These are phyloP conservation scores for Sycophila texana DNA, from an alignment of 2,888 invertebrate genomes.

Conservation along the genomic window DNA sequence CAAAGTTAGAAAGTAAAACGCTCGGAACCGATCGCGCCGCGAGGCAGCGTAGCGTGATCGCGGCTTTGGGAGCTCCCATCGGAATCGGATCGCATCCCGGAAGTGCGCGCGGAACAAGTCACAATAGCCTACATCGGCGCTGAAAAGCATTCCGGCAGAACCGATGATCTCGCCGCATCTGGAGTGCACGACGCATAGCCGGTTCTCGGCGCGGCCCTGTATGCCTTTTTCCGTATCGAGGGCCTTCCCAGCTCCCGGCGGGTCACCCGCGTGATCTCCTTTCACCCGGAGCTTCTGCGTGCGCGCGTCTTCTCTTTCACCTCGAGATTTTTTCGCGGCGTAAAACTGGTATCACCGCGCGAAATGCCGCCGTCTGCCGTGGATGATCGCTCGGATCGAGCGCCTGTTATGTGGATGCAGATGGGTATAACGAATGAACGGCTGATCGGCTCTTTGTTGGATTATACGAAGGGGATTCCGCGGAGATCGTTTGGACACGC, in stretches of 20 bases:
- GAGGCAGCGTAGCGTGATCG: too few relatives aligned
- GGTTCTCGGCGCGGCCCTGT: not conserved
- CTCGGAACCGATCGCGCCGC: too few relatives aligned
- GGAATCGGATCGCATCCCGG: not conserved
- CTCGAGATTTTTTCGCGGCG: not conserved
- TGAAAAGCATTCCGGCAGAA: conserved; percentile 3
- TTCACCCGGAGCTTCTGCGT: conserved; percentile 48
- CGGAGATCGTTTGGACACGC: too few relatives aligned
- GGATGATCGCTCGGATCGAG: too few relatives aligned
- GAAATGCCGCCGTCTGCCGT: too few relatives aligned
- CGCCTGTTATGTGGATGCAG: too few relatives aligned
- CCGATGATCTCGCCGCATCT: conserved; percentile 8
- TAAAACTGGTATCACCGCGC: not conserved
- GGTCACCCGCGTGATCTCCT: conserved; percentile 55
- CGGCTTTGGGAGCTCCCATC: not conserved
- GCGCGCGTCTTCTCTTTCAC: not conserved
- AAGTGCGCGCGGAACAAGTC: not conserved
- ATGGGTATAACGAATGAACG: too few relatives aligned
- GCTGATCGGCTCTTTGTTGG: too few relatives aligned
- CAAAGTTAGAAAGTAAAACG: too few relatives aligned
- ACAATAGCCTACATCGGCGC: conserved; percentile 37
- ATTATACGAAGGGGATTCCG: too few relatives aligned
- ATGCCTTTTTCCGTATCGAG: too few relatives aligned
- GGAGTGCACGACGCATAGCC: not conserved
- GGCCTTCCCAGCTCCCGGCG: not conserved